Evolutionary conservation across 2,888 invertebrate species (phyloP).

Genomic region (Drosophila falleni): DNA sequence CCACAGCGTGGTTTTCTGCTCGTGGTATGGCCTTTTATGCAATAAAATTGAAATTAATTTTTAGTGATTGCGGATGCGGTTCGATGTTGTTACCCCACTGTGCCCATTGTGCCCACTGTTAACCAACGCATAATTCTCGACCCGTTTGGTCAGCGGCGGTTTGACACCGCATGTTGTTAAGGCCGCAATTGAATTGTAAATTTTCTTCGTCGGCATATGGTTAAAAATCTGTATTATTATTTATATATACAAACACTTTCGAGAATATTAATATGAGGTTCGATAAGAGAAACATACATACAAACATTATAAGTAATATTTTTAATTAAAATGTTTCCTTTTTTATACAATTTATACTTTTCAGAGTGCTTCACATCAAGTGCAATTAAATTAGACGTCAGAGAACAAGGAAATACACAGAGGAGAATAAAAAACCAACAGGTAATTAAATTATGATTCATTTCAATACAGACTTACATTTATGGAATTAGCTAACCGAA

Average conservation of each 20-base stretch:
- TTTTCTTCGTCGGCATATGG: slow-evolving; percentile 51
- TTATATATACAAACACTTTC: slow-evolving; percentile 12
- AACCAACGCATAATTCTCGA: slow-evolving; percentile 57
- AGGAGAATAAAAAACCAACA: slow-evolving; percentile 26
- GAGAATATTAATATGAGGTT: not conserved
- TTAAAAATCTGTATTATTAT: slow-evolving; percentile 18
- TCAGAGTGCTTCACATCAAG: slow-evolving; percentile 35
- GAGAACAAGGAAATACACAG: slow-evolving; percentile 1
- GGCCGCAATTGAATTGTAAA: slow-evolving; percentile 71
- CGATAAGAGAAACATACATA: not conserved
- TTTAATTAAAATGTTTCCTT: slow-evolving; percentile 13
- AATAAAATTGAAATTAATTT: slow-evolving; percentile 81
- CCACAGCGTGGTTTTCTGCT: slow-evolving; percentile 13
- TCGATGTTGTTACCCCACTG: slow-evolving; percentile 40
- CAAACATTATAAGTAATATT: not conserved
- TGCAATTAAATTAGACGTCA: slow-evolving; percentile 30
- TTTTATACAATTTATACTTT: slow-evolving; percentile 29
- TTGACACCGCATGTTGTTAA: slow-evolving; percentile 67
- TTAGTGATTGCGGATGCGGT: slow-evolving; percentile 82
- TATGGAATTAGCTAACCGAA: slow-evolving; percentile 12
- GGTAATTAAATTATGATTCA: slow-evolving; percentile 61
- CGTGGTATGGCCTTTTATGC: slow-evolving; percentile 47
- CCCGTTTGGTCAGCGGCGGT: slow-evolving; percentile 56
- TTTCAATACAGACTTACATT: slow-evolving; percentile 12
- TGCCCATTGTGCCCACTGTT: slow-evolving; percentile 17